A percentile compares a stretch with the other conserved stretches of the same genome.
phyloP scores from a whole-genome alignment of 1,140 invertebrate species.

The Schmidtea mediterranea region DNA sequence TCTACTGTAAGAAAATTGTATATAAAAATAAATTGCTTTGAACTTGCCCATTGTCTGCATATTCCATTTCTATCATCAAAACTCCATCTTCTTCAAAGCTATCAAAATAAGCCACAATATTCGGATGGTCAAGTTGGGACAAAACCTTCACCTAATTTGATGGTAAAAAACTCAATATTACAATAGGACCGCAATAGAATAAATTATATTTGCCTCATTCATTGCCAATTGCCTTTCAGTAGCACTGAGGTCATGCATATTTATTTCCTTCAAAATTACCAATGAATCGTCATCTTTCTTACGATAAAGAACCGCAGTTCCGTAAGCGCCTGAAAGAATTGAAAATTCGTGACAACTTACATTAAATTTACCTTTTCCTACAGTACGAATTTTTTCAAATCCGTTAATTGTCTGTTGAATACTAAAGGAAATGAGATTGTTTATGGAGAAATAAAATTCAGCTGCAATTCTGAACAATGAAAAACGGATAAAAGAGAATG shows the following conservation, averaged over 20 bases:
- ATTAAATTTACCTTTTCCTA: conserved; percentile 31
- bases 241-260: conserved; percentile 40
- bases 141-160: conserved; percentile 32
- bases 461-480: conserved; percentile 16
- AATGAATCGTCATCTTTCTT: conserved; percentile 36
- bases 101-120: conserved; percentile 45
- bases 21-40: not conserved
- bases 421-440: conserved; percentile 22
- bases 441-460: conserved; percentile 28
- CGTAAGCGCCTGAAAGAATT: conserved; percentile 44
- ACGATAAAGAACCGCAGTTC: conserved; percentile 41
- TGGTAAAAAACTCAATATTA: not conserved
- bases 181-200: not conserved
- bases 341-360: conserved; percentile 4
- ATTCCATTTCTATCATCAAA: conserved; percentile 52
- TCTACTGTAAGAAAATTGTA: too few relatives aligned
- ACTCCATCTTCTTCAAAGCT: conserved; percentile 44
- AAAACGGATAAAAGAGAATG: not conserved
- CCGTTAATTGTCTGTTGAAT: conserved; percentile 23
- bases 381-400: conserved; percentile 35
- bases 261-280: conserved; percentile 48
- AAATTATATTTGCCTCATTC: conserved; percentile 35
- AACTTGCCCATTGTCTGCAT: conserved; percentile 39
- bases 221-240: conserved; percentile 41
- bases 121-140: conserved; percentile 42